phyloP scores from a whole-genome alignment of 1,140 invertebrate genomes.

The Thalassaphorura encarpata region DNA sequence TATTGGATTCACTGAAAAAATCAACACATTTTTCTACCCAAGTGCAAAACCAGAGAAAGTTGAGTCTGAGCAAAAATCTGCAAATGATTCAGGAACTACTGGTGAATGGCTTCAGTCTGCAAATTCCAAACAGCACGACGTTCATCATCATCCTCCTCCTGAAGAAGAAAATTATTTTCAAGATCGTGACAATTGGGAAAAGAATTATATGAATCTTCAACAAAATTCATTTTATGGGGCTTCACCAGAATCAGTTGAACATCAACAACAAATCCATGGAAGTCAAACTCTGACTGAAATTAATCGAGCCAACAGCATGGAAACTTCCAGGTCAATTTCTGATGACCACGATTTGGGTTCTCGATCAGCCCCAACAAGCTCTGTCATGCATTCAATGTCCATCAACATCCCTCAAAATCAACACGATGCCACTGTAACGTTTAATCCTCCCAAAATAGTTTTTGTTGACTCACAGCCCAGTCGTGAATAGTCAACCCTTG shows the following conservation, averaged over 20 bases:
- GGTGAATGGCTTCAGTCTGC: constrained; percentile 22
- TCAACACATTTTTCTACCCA: neutral
- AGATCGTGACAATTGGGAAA: constrained; percentile 20
- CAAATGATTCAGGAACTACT: neutral
- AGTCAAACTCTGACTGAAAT: neutral
- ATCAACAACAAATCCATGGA: too few species aligned
- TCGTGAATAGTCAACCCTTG: neutral
- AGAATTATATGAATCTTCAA: constrained; percentile 30
- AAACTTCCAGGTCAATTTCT: too few species aligned
- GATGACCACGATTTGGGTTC: too few species aligned
- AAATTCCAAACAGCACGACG: constrained; percentile 11
- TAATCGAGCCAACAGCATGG: neutral
- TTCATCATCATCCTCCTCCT: constrained; percentile 8
- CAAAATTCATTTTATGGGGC: constrained; percentile 20
- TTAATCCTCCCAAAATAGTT: too few species aligned
- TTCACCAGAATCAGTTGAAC: neutral
- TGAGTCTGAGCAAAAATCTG: constrained; percentile 5
- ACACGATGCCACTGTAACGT: too few species aligned
- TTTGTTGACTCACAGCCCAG: neutral
- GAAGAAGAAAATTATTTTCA: neutral
- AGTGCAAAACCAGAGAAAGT: neutral
- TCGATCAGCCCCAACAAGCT: too few species aligned
- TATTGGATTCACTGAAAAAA: constrained; percentile 15
- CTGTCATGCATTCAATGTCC: too few species aligned
- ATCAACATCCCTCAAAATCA: too few species aligned